Evolutionary conservation across 2,797 vertebrate species (phyloP), one percentile per base, ranked within the genome.

Genomic region (Propithecus deckenii): DNA sequence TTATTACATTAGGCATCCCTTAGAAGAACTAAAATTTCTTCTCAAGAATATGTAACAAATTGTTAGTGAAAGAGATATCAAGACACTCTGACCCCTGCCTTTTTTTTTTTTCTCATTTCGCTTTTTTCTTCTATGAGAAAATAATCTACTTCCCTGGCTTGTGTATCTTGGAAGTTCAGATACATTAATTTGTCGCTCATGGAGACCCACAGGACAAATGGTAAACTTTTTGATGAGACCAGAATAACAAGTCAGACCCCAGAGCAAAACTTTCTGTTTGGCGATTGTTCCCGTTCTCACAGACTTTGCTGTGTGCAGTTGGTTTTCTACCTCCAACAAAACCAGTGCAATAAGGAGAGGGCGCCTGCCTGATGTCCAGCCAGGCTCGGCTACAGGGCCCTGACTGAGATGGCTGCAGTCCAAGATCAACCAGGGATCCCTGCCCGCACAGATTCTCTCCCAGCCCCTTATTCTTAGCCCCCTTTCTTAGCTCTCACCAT

Each of bases 91-190:
- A 15, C 15, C 8, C 22, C 14, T 55, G 35, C 6, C 25, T 9
- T 1, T 5, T 7, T 41, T n/a, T 4, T 4, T 17, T 22, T 7
- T 50, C 11, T 10, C 8, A 17, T 23, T 5, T 88, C 18, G 25
- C 14, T 52, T 32, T 92, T 91, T 87, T 50, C 28, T 84, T 85
- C n/a, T 97, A 48, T 79, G 92, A 85, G 67, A 90, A 97, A 67
- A 32, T 93, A 61, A 81, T 41, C 52, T 52, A 14, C 38, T 80
- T 32, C 20, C 52, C 30, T 78, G 86, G 12, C 9, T 65, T 75
- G 32, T 78, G n/a, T 76, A 30, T 63, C 76, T 94, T 85, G 41
- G 59, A 94, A 69, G 67, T 83, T 81, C 69, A n/a, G n/a, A 92
- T 78, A 67, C 32, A 30, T 80, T 84, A 41, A 32, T 91, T 81